Evolutionary conservation across 2,888 invertebrate genomes (phyloP), one percentile per base, ranked within the genome.

Genomic region (Protodeltote pygarga): DNA sequence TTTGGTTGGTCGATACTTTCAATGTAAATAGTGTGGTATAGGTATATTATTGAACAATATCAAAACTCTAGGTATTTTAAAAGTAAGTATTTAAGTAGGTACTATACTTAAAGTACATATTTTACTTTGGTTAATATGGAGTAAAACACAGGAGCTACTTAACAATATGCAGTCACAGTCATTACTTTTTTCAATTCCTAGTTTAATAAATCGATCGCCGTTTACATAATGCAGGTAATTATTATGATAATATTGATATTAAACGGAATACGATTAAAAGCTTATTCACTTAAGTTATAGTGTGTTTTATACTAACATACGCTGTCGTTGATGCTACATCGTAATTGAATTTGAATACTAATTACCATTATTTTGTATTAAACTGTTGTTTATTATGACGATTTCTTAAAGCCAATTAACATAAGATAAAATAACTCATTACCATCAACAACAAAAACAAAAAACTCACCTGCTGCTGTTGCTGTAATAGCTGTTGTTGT

Each of bases 401-500:
- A 33, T 27, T 17, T 24, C 29, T 0, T n/a, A 13, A 32, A 25
- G 13, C 19, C 19, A 19, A n/a, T n/a, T n/a, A n/a, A n/a, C n/a
- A n/a, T n/a, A n/a, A n/a, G n/a, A n/a, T n/a, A n/a, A n/a, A n/a
- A n/a, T n/a, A n/a, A n/a, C n/a, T n/a, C n/a, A n/a, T n/a, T n/a
- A n/a, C n/a, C n/a, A n/a, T n/a, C n/a, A n/a, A n/a, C n/a, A n/a
- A n/a, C n/a, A n/a, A n/a, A n/a, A n/a, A n/a, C n/a, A n/a, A n/a
- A n/a, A 15, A 9, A 88, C 92, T 93, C 66, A 94, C 94, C 92
- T 94, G 94, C 88, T 95, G 95, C 69, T 94, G 93, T 81, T 94
- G 94, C 85, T 95, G 95, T 71, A 95, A 82, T 29, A 94, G 83
- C 72, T 94, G 95, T 80, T 96, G 96, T 85, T 96, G 96, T 82